Conservation (phyloP, 1,140 invertebrate genomes). For the Dendrolimus punctatus region DNA sequence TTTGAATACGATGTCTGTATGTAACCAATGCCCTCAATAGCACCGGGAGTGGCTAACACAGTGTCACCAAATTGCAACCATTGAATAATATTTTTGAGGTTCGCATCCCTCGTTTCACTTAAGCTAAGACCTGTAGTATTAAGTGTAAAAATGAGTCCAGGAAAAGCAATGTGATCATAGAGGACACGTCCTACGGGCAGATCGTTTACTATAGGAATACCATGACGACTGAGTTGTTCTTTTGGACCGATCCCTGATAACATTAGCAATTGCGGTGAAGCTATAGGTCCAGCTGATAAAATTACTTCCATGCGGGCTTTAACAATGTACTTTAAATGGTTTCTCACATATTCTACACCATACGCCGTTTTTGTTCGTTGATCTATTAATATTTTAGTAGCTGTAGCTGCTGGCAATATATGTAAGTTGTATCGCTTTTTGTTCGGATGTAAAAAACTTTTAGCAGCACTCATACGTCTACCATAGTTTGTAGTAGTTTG, state of each 20-base stretch:
- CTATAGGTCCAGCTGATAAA: constrained; percentile 74
- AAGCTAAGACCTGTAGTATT: constrained; percentile 62
- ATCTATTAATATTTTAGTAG: constrained; percentile 77
- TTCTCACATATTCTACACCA: constrained; percentile 76
- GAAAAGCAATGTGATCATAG: constrained; percentile 75
- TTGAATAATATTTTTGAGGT: constrained; percentile 19
- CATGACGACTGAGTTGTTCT: constrained; percentile 70
- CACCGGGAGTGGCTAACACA: constrained; percentile 69
- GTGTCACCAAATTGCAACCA: constrained; percentile 67
- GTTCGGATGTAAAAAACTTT: constrained; percentile 73
- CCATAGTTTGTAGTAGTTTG: constrained; percentile 76
- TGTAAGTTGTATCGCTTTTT: constrained; percentile 77
- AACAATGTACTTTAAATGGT: constrained; percentile 43
- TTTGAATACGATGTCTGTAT: constrained; percentile 74
- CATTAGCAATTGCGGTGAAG: constrained; percentile 77
- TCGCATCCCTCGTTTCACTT: constrained; percentile 36
- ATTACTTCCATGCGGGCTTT: constrained; percentile 74
- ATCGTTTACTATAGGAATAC: constrained; percentile 64
- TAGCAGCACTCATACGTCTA: constrained; percentile 70
- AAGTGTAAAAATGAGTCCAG: constrained; percentile 75
- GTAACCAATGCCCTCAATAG: constrained; percentile 77
- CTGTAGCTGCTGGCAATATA: constrained; percentile 73
- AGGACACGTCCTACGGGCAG: constrained; percentile 76
- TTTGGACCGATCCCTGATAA: constrained; percentile 77
- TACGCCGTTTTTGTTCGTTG: constrained; percentile 75